Conservation (phyloP, 2,888 invertebrate species). For the Junonia oenone region DNA sequence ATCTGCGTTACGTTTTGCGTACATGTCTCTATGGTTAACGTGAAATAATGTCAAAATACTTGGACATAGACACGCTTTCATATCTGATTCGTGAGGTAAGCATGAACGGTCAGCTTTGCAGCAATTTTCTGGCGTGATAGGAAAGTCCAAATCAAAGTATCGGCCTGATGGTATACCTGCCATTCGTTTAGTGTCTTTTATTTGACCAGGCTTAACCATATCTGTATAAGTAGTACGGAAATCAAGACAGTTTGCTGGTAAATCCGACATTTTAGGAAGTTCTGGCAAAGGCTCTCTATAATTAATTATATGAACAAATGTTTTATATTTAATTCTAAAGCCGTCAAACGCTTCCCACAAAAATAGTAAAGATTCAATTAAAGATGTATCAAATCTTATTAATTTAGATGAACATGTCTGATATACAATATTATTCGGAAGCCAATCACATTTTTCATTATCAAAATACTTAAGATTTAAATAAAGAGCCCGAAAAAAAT, state of each 20-base stretch:
- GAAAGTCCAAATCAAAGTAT: conserved; percentile 61
- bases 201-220: conserved; percentile 56
- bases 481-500: conserved; percentile 52
- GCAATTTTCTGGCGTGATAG: conserved; percentile 48
- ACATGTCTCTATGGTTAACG: conserved; percentile 63
- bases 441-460: conserved; percentile 61
- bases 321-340: conserved; percentile 65
- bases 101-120: conserved; percentile 47
- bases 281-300: conserved; percentile 57
- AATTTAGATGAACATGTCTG: conserved; percentile 56
- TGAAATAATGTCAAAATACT: conserved; percentile 52
- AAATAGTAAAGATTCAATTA: conserved; percentile 69
- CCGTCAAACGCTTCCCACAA: conserved; percentile 69
- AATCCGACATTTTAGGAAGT: conserved; percentile 60
- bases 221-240: conserved; percentile 62
- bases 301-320: conserved; percentile 70
- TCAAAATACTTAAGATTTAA: conserved; percentile 54
- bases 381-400: conserved; percentile 62
- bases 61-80: conserved; percentile 50
- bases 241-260: conserved; percentile 49
- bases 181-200: conserved; percentile 40
- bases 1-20: conserved; percentile 49
- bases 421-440: conserved; percentile 63
- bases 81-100: conserved; percentile 59
- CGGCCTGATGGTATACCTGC: conserved; percentile 65